A percentile compares a stretch with the other conserved stretches of the same genome.
phyloP scores from a whole-genome alignment of 2,888 invertebrate species.

The Synergus gifuensis region DNA sequence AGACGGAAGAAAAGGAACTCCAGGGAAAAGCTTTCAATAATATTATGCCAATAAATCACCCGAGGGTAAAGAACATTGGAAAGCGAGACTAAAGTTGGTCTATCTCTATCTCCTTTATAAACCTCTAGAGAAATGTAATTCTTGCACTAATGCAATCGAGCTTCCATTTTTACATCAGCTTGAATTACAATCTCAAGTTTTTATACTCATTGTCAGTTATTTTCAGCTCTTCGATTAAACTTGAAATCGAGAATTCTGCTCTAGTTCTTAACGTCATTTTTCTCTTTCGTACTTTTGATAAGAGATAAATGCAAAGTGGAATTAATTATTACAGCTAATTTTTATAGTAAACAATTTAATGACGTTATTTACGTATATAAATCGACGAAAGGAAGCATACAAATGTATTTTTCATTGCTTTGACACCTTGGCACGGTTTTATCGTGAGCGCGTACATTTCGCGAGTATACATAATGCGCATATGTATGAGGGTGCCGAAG shows the following conservation, averaged over 20 bases:
- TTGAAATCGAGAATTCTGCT: not conserved
- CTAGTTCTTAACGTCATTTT: not conserved
- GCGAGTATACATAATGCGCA: conserved; percentile 32
- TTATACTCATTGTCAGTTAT: not conserved
- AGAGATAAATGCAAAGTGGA: too few species aligned
- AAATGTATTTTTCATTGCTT: not conserved
- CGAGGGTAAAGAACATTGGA: not conserved
- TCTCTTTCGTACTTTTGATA: not conserved
- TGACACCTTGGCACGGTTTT: conserved; percentile 37
- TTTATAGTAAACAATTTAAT: not conserved
- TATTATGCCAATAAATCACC: conserved; percentile 9
- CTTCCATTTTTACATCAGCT: not conserved
- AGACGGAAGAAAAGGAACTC: not conserved
- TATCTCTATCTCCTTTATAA: not conserved
- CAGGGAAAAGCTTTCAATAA: conserved; percentile 20
- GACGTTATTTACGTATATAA: not conserved
- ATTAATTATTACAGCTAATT: not conserved
- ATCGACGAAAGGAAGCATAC: not conserved
- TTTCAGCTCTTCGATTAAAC: not conserved
- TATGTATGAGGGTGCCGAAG: conserved; percentile 3
- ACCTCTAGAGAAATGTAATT: not conserved
- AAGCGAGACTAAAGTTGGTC: not conserved
- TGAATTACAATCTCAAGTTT: not conserved
- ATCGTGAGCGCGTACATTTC: conserved; percentile 9
- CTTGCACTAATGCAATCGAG: not conserved